Percentiles rank a stretch among this genome's conserved stretches.
These are phyloP conservation scores for Antheraea mylitta DNA, from an alignment of 1,140 invertebrate genomes.

Conservation along the genomic window DNA sequence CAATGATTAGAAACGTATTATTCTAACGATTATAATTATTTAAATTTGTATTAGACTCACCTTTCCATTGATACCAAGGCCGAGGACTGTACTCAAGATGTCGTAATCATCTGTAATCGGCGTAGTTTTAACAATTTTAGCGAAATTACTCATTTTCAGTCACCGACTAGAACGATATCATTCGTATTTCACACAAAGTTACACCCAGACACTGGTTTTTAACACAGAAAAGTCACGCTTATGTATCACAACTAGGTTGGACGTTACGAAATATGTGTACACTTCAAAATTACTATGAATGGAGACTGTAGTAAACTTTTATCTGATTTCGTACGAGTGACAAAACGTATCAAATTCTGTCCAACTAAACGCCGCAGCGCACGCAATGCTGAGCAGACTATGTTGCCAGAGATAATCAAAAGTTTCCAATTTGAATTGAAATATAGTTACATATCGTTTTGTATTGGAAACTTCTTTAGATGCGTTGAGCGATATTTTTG, in stretches of 20 bases:
- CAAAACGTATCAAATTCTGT: constrained; percentile 20
- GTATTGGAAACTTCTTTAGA: too few species aligned
- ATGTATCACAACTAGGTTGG: neutral
- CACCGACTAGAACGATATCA: constrained; percentile 17
- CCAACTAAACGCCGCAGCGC: constrained; percentile 6
- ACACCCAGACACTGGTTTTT: constrained; percentile 7
- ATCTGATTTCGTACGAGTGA: constrained; percentile 32
- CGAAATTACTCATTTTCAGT: constrained; percentile 64
- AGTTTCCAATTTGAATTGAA: neutral
- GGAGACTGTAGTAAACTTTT: constrained; percentile 15
- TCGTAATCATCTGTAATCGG: constrained; percentile 95
- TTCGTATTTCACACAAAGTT: constrained; percentile 13
- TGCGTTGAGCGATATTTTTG: too few species aligned
- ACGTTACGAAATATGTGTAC: neutral
- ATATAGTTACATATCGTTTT: neutral
- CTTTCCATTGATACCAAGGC: constrained; percentile 99
- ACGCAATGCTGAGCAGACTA: constrained; percentile 15
- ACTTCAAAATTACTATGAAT: neutral
- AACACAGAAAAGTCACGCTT: neutral
- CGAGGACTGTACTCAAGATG: constrained; percentile 96
- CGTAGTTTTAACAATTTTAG: constrained; percentile 83
- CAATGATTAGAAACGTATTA: constrained; percentile 14
- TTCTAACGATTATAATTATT: constrained; percentile 8
- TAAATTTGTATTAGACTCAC: constrained; percentile 69
- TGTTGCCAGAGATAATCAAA: constrained; percentile 5